Evolutionary conservation across 1,140 invertebrate species (phyloP).

Genomic region (Drosophila leontia): DNA sequence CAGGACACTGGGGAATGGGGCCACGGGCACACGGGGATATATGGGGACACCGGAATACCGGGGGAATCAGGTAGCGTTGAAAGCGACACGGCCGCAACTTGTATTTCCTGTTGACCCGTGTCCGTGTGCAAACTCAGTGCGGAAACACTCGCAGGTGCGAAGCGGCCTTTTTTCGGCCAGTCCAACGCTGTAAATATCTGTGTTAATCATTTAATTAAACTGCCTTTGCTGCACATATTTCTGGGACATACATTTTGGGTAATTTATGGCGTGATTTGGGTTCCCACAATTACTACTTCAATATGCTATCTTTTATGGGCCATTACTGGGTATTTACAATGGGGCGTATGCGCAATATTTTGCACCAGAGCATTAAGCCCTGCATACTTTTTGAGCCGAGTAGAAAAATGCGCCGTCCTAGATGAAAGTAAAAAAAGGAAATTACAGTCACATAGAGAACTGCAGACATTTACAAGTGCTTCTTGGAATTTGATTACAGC

Average conservation of each 20-base stretch:
- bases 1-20: conserved; percentile 42
- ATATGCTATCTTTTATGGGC: conserved; percentile 57
- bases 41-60: conserved; percentile 5
- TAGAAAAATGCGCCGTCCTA: not conserved
- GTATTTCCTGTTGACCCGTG: conserved; percentile 59
- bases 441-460: not conserved
- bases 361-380: not conserved
- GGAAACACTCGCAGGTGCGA: conserved; percentile 54
- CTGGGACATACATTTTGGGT: conserved; percentile 53
- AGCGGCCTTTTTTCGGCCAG: conserved; percentile 19
- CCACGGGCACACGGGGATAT: conserved; percentile 1
- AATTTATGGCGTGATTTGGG: conserved; percentile 44
- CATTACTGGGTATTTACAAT: conserved; percentile 33
- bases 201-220: conserved; percentile 84
- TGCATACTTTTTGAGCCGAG: conserved; percentile 4
- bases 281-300: conserved; percentile 48
- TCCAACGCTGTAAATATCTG: conserved; percentile 67
- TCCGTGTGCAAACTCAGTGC: conserved; percentile 50
- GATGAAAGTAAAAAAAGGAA: not conserved
- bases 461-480: not conserved
- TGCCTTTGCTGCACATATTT: conserved; percentile 42
- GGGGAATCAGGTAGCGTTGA: conserved; percentile 21
- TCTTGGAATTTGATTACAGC: not conserved
- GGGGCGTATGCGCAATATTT: conserved; percentile 43
- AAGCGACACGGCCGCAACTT: conserved; percentile 59